These are phyloP conservation scores for Formica exsecta DNA, from an alignment of 1,140 invertebrate genomes.

Conservation along the genomic window DNA sequence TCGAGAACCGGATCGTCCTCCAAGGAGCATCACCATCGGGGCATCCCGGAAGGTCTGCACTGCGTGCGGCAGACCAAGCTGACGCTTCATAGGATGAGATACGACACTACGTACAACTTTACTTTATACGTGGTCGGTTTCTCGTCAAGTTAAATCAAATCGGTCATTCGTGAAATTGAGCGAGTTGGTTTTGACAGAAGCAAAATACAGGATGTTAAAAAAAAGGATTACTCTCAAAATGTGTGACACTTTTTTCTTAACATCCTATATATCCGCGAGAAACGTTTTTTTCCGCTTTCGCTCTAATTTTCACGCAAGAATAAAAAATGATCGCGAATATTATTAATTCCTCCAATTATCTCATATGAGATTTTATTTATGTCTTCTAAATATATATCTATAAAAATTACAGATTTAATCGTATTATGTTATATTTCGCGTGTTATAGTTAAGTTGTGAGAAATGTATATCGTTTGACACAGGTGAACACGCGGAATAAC, in stretches of 20 bases:
- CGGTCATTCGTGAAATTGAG: conserved; percentile 15
- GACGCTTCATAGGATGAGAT: conserved; percentile 84
- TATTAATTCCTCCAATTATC: not conserved
- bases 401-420: not conserved
- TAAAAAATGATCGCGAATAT: no score
- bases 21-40: conserved; percentile 76
- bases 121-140: conserved; percentile 84
- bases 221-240: no score
- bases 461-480: not conserved
- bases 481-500: conserved; percentile 84
- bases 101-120: conserved; percentile 85
- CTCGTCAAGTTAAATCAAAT: conserved; percentile 13
- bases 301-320: not conserved
- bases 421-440: not conserved
- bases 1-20: conserved; percentile 65
- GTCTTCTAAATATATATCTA: not conserved
- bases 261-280: not conserved
- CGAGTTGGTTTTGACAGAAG: conserved; percentile 6
- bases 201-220: not conserved
- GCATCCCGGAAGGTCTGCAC: conserved; percentile 83
- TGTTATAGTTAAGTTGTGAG: not conserved
- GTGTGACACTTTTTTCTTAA: no score
- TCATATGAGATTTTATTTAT: not conserved
- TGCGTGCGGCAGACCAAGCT: conserved; percentile 84
- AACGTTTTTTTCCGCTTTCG: not conserved